Percentiles rank a stretch among this genome's conserved stretches.
phyloP scores from a whole-genome alignment of 2,797 vertebrate species.

The Fistularia tabacaria region DNA sequence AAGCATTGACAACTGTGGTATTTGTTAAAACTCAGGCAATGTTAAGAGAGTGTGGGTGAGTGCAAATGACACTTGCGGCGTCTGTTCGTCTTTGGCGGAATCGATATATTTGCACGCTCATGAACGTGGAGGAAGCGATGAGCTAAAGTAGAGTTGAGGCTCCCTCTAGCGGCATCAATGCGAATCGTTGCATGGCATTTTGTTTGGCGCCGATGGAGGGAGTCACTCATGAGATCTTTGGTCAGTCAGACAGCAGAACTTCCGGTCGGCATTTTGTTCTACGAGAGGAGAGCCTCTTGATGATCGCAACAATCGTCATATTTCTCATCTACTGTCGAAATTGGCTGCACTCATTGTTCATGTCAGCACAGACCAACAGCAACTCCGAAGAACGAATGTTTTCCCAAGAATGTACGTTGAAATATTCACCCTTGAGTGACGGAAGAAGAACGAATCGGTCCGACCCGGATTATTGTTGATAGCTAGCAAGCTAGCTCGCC shows the following conservation, averaged over 20 bases:
- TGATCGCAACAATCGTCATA: conserved; percentile 77
- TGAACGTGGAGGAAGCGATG: neutral
- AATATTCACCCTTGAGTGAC: conserved; percentile 64
- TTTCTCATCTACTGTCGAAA: conserved; percentile 69
- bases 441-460: conserved; percentile 70
- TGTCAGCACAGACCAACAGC: conserved; percentile 63
- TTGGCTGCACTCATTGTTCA: conserved; percentile 55
- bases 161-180: conserved; percentile 8
- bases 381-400: conserved; percentile 69
- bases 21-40: too few species aligned
- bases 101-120: neutral
- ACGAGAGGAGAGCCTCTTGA: conserved; percentile 74
- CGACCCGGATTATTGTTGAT: conserved; percentile 79
- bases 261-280: conserved; percentile 81
- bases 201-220: conserved; percentile 77
- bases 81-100: too few species aligned
- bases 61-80: too few species aligned
- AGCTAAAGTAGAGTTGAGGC: conserved; percentile 17
- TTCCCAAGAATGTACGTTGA: conserved; percentile 50
- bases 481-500: conserved; percentile 70
- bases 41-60: too few species aligned
- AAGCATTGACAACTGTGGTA: too few species aligned
- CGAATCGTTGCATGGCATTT: conserved; percentile 60
- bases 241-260: conserved; percentile 74
- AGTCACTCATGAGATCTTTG: conserved; percentile 73